Conservation (phyloP, 2,888 invertebrate genomes). For the Andrena haemorrhoa region DNA sequence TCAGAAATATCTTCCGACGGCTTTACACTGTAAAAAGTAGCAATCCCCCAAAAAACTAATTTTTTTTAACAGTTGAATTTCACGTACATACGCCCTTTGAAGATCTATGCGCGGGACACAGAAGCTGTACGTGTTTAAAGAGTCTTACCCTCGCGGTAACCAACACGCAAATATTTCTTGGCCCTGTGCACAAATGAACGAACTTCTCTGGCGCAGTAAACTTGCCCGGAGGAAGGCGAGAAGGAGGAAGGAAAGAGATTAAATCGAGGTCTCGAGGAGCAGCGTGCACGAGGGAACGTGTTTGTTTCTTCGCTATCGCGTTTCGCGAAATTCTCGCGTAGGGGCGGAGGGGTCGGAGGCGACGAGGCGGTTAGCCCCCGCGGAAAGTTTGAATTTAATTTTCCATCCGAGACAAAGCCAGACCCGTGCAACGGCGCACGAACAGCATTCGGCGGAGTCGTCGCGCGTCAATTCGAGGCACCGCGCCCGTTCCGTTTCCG, state of each 20-base stretch:
- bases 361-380: constrained; percentile 8
- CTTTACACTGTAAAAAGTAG: too few species aligned
- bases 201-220: constrained; percentile 42
- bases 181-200: constrained; percentile 31
- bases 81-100: background rate
- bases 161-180: constrained; percentile 5
- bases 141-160: constrained; percentile 5
- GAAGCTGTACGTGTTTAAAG: background rate
- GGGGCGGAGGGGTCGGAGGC: background rate
- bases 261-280: constrained; percentile 36
- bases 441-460: constrained; percentile 15
- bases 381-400: constrained; percentile 62
- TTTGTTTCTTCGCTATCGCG: constrained; percentile 68
- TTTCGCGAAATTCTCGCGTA: constrained; percentile 62
- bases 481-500: background rate
- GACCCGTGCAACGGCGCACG: background rate
- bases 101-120: background rate
- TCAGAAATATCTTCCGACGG: too few species aligned
- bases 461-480: constrained; percentile 23
- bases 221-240: constrained; percentile 13
- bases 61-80: background rate
- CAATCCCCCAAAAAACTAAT: too few species aligned
- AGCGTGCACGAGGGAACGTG: constrained; percentile 23
- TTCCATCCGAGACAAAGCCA: constrained; percentile 48
- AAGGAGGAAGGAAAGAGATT: constrained; percentile 45